Base-by-base conservation (phyloP, 2,797 vertebrate genomes). In the Pitangus sulphuratus region DNA sequence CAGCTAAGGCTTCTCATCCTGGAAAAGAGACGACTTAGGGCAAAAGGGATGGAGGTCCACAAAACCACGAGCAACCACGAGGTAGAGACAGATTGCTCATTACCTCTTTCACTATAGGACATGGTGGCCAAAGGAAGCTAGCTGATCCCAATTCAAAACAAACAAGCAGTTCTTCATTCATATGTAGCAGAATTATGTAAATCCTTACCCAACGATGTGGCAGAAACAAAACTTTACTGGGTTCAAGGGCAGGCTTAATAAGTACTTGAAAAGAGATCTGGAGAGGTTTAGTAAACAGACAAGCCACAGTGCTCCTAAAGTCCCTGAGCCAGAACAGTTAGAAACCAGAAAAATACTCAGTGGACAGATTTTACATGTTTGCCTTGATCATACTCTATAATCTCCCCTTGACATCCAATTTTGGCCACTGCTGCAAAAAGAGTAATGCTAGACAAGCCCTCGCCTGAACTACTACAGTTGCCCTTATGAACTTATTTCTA, bases 101-200 rank as follows among this genome's bases (percentile, higher is more conserved):
- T 60, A n/a, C 37, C 22, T 64, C 50, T 74, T 78, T 68, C 65
- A 39, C 1, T 57, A 56, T 16, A 35, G 39, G 53, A 86, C 64
- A 44, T 2, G 25, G 31, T 12, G n/a, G 35, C 45, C 53, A 69
- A 78, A 80, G 50, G 65, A 95, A 88, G 54, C 21, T 53, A 44
- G 19, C 1, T 93, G 82, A 91, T 90, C 45, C 39, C 50, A 88
- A 44, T 30, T 93, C 94, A 96, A 92, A 93, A 79, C 54, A 89
- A 90, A 47, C 47, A 92, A 90, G 19, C 19, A 50, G 35, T 71
- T 90, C 48, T 87, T 89, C 51, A 84, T 86, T 85, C 50, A 47
- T n/a, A 75, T 24, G 39, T 40, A 65, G 50, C 42, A 90, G 71
- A 95, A 80, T 80, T 89, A 64, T 14, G 17, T 48, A 91, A 83